phyloP scores from a whole-genome alignment of 2,113 vertebrate genomes.

The Malurus cyaneus region DNA sequence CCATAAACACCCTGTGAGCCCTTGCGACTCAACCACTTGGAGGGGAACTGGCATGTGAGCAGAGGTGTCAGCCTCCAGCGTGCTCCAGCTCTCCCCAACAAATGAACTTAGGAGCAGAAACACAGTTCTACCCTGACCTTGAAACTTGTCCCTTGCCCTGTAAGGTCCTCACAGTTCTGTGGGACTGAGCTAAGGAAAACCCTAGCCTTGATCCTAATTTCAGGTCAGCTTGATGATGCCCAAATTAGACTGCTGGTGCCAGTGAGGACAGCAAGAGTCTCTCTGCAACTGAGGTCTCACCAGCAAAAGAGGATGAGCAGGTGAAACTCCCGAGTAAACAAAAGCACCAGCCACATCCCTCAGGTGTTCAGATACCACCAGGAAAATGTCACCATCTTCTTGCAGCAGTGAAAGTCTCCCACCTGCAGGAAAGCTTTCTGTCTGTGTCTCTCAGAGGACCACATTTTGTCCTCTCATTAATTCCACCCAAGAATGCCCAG shows the following conservation, averaged over 20 bases:
- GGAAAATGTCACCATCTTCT: not conserved
- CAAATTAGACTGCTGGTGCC: not conserved
- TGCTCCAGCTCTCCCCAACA: not conserved
- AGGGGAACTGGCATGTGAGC: not conserved
- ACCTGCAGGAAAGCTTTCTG: not conserved
- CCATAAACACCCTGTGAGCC: not conserved
- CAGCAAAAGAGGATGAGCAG: not conserved
- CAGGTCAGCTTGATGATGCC: not conserved
- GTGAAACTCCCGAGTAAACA: not conserved
- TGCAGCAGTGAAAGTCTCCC: not conserved
- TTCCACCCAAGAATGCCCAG: not conserved
- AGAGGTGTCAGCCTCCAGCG: not conserved
- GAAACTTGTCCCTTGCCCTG: not conserved
- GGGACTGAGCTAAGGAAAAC: not conserved
- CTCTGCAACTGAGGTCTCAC: not conserved
- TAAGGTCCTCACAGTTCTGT: accelerated
- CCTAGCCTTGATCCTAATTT: not conserved
- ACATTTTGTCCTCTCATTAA: not conserved
- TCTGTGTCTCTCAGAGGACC: not conserved
- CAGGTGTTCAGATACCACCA: not conserved
- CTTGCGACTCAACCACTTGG: not conserved
- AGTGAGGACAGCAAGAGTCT: not conserved
- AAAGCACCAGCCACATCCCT: not conserved
- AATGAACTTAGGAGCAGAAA: not conserved
- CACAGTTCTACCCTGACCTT: not conserved